A percentile compares a stretch with the other conserved stretches of the same genome.
Evolutionary conservation across 2,113 vertebrate genomes (phyloP).

Genomic region (Ammospiza nelsoni): DNA sequence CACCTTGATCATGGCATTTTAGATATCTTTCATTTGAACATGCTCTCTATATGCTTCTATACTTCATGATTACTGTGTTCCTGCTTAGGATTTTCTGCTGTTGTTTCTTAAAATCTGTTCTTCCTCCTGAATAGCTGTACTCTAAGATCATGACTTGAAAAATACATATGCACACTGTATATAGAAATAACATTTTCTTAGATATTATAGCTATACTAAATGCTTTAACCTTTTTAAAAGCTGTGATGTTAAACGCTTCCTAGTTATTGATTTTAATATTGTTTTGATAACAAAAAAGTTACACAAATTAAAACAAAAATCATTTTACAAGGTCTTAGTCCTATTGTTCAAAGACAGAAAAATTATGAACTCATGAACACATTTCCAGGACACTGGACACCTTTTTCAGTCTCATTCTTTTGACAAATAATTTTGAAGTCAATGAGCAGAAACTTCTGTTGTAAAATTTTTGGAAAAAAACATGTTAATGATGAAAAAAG

Average conservation of each 20-base stretch:
- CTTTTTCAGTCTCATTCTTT: background rate
- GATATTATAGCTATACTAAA: background rate
- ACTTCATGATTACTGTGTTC: background rate
- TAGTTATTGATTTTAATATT: background rate
- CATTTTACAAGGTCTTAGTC: background rate
- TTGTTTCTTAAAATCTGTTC: background rate
- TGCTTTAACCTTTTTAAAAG: background rate
- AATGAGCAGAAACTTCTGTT: background rate
- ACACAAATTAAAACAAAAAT: background rate
- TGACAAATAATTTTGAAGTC: background rate
- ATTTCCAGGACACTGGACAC: background rate
- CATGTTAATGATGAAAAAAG: background rate
- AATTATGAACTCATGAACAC: accelerated
- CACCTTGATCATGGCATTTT: background rate
- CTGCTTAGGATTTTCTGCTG: background rate
- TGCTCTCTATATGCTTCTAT: background rate
- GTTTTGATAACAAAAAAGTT: background rate
- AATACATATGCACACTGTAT: background rate
- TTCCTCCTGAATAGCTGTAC: background rate
- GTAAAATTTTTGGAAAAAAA: background rate
- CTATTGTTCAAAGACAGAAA: background rate
- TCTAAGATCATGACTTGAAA: background rate
- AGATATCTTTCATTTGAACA: background rate
- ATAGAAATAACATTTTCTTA: background rate
- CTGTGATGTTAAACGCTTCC: background rate